These are phyloP conservation scores for Thamnaconus septentrionalis DNA, from an alignment of 2,113 vertebrate species.

Conservation along the genomic window DNA sequence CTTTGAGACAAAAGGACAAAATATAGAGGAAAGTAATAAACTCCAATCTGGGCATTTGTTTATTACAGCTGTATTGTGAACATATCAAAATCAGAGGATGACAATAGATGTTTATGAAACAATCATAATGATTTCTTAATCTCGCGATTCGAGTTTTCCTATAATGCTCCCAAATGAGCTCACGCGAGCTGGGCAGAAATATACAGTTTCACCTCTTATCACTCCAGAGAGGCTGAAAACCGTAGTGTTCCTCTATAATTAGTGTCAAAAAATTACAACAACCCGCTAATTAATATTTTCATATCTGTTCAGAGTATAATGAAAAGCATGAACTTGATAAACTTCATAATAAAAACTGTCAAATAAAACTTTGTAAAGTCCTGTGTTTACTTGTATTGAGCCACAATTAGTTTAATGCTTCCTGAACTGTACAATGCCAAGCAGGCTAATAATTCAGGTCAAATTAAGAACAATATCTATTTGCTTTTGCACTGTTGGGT, in stretches of 20 bases:
- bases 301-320: conserved; percentile 41
- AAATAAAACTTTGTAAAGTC: neutral
- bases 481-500: no score
- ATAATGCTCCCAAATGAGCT: conserved; percentile 66
- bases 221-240: conserved; percentile 54
- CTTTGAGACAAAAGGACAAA: conserved; percentile 32
- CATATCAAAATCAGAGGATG: conserved; percentile 56
- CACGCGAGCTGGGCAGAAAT: conserved; percentile 57
- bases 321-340: conserved; percentile 49
- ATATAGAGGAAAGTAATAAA: conserved; percentile 52
- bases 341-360: conserved; percentile 28
- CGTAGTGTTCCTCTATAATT: conserved; percentile 65
- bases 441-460: no score
- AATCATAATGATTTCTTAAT: conserved; percentile 76
- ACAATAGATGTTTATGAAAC: conserved; percentile 71
- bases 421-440: no score
- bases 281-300: conserved; percentile 70
- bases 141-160: conserved; percentile 66
- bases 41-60: conserved; percentile 65
- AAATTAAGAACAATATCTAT: no score
- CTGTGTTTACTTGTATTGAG: no score
- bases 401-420: no score
- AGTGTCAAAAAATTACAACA: conserved; percentile 64
- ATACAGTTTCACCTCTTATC: conserved; percentile 68
- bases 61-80: conserved; percentile 57